Evolutionary conservation across 2,797 vertebrate genomes (phyloP).

Genomic region (Sebastes iracundus): DNA sequence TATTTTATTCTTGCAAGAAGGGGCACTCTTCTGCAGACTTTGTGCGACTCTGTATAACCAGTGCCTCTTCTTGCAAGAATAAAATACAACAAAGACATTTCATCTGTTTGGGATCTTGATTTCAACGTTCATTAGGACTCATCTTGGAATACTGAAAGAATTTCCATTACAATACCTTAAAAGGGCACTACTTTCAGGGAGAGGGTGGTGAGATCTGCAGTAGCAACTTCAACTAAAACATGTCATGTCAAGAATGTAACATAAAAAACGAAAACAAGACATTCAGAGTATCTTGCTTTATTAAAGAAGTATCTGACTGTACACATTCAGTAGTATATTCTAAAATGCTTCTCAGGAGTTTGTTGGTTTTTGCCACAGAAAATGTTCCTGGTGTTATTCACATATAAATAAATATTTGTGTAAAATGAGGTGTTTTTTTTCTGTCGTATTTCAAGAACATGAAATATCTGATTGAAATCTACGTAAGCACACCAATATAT

Average conservation of each 20-base stretch:
- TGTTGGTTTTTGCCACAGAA: not conserved
- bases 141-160: too few relatives aligned
- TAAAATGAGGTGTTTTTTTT: not conserved
- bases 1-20: too few relatives aligned
- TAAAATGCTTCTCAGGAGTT: not conserved
- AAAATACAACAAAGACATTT: too few relatives aligned
- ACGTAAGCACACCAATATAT: not conserved
- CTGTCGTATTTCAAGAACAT: not conserved
- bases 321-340: not conserved
- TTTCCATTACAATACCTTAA: not conserved
- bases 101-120: too few relatives aligned
- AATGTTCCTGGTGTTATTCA: not conserved
- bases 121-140: too few relatives aligned
- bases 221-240: not conserved
- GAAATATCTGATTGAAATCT: not conserved
- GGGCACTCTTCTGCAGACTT: too few relatives aligned
- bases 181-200: not conserved
- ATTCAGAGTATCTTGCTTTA: not conserved
- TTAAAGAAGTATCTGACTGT: not conserved
- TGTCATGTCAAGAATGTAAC: not conserved
- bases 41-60: too few relatives aligned
- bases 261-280: not conserved
- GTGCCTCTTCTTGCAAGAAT: too few relatives aligned
- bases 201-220: not conserved
- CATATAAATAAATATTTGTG: not conserved